Evolutionary conservation across 2,113 vertebrate genomes (phyloP).

Genomic region (Tapirus terrestris): DNA sequence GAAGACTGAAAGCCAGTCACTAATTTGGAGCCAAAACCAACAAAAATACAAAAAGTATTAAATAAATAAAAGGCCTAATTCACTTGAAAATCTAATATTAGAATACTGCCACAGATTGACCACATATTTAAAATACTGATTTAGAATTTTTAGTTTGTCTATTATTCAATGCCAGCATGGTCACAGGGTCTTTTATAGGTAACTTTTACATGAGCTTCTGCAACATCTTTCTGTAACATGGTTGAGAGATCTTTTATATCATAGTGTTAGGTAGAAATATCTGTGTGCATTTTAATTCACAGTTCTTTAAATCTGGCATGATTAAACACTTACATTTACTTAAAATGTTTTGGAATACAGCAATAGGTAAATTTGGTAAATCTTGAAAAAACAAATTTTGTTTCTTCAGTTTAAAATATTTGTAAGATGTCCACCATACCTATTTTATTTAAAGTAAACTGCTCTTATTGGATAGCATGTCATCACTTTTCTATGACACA

Average conservation of each 20-base stretch:
- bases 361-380: constrained; percentile 12
- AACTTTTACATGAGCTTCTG: neutral
- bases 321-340: neutral
- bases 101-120: neutral
- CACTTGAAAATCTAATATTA: neutral
- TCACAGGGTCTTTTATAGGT: neutral
- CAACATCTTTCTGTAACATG: neutral
- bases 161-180: neutral
- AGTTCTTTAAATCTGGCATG: neutral
- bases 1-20: neutral
- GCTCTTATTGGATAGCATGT: neutral
- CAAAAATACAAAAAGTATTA: neutral
- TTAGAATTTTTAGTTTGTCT: neutral
- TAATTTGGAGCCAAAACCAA: neutral
- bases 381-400: neutral
- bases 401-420: constrained; percentile 39
- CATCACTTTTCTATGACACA: neutral
- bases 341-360: neutral
- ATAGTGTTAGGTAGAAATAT: neutral
- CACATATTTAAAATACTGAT: neutral
- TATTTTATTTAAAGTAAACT: neutral
- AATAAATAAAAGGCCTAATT: constrained; percentile 13
- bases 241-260: neutral
- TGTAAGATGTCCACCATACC: neutral
- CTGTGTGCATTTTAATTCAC: neutral